A percentile compares a stretch with the other conserved stretches of the same genome.
phyloP scores from a whole-genome alignment of 2,888 invertebrate genomes.

The Deladenus siricidicola region DNA sequence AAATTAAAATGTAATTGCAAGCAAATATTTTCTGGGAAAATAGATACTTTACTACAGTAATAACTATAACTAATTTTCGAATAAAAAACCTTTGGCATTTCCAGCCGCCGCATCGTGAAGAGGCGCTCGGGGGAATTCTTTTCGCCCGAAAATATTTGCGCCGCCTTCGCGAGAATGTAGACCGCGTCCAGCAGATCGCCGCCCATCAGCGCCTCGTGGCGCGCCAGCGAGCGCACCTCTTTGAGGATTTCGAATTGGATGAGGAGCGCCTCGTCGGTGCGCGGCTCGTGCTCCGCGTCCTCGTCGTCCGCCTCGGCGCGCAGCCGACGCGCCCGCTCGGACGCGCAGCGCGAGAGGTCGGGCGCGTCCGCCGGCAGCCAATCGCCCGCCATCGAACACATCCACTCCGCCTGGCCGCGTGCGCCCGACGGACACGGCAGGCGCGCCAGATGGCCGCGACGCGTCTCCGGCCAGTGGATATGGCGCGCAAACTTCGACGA shows the following conservation, averaged over 20 bases:
- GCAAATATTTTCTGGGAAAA: too few relatives aligned
- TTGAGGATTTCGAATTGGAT: slow-evolving; percentile 12
- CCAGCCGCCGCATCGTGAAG: too few relatives aligned
- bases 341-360: slow-evolving; percentile 23
- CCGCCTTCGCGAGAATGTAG: slow-evolving; percentile 21
- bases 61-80: too few relatives aligned
- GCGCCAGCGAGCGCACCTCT: slow-evolving; percentile 8
- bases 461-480: slow-evolving; percentile 22
- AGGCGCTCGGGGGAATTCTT: too few relatives aligned
- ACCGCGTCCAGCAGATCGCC: slow-evolving; percentile 36
- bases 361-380: slow-evolving; percentile 26
- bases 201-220: slow-evolving; percentile 20
- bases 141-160: background rate
- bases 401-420: slow-evolving; percentile 33
- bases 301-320: slow-evolving; percentile 10
- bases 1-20: too few relatives aligned
- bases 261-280: background rate
- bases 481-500: slow-evolving; percentile 12
- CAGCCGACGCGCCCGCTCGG: slow-evolving; percentile 15
- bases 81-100: too few relatives aligned
- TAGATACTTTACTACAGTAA: too few relatives aligned
- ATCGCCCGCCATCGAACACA: slow-evolving; percentile 28
- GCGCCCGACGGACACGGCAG: slow-evolving; percentile 21
- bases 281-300: background rate
- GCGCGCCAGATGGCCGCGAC: slow-evolving; percentile 6